Evolutionary conservation across 2,797 vertebrate genomes (phyloP).

Genomic region (Brachyalestes nurse): DNA sequence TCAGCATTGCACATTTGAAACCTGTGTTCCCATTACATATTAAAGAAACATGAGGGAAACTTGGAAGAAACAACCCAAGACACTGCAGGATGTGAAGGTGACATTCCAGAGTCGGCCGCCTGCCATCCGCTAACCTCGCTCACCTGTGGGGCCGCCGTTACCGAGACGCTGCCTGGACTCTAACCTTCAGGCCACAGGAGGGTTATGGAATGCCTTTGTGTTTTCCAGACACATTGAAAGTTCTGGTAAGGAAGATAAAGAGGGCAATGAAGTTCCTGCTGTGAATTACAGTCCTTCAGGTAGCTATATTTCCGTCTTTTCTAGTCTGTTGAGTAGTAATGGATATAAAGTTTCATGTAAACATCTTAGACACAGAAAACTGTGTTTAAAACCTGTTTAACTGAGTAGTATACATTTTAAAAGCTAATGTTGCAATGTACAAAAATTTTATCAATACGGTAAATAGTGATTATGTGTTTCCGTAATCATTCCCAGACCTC

Average conservation of each 20-base stretch:
- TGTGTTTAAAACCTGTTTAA: too few relatives aligned
- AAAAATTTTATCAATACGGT: too few relatives aligned
- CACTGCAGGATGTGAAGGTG: slow-evolving; percentile 56
- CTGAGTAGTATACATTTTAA: too few relatives aligned
- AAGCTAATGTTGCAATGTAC: too few relatives aligned
- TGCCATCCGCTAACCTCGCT: slow-evolving; percentile 49
- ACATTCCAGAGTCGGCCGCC: slow-evolving; percentile 60
- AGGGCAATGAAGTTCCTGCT: slow-evolving; percentile 36
- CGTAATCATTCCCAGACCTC: too few relatives aligned
- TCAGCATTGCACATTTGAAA: too few relatives aligned
- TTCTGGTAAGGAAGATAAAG: slow-evolving; percentile 59
- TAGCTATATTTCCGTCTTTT: slow-evolving; percentile 51
- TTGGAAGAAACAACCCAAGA: slow-evolving; percentile 45
- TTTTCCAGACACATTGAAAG: slow-evolving; percentile 52
- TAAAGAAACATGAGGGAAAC: not conserved
- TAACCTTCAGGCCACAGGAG: slow-evolving; percentile 63
- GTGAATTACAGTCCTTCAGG: slow-evolving; percentile 57
- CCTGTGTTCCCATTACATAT: not conserved
- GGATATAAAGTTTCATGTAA: not conserved
- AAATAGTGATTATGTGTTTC: too few relatives aligned
- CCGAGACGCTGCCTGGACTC: slow-evolving; percentile 66
- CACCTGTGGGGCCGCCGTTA: slow-evolving; percentile 59
- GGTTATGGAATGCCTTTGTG: slow-evolving; percentile 59
- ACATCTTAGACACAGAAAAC: too few relatives aligned
- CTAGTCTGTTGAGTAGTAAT: slow-evolving; percentile 51